Base-by-base conservation (phyloP, 1,140 invertebrate species). In the Gonioctena quinquepunctata region DNA sequence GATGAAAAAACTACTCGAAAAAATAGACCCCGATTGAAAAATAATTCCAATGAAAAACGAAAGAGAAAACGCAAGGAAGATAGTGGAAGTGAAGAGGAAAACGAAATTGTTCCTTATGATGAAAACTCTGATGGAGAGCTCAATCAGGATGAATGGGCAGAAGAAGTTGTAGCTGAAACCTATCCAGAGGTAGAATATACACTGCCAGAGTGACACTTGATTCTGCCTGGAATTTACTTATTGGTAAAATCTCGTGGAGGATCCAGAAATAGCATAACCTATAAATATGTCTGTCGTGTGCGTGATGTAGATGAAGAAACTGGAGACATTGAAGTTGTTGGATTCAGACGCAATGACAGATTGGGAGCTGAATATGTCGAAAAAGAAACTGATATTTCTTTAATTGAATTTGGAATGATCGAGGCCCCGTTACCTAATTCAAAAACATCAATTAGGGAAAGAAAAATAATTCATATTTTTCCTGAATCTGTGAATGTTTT, bases 251-350 rank as follows among this genome's bases (percentile, higher is more conserved):
- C n/a, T n/a, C 28, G 8, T n/a, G 28, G 28, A n/a, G 28, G 28
- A 42, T 42, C 28, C 28, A 42, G 28, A 3, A 42, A n/a, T 42
- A 42, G 28, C 28, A 42, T 42, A 42, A 11, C 28, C 28, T 42
- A 42, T 42, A 42, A 42, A 42, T 42, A 42, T 42, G 28, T 42
- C 28, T 42, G 28, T 42, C 28, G 28, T 42, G 28, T 42, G 28
- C 57, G 57, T 26, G 26, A 60, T 26, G 57, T 60, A 60, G 22
- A 60, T 28, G 57, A 60, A 60, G 57, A 60, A 60, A 26, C 13
- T 60, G 57, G 57, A n/a, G 57, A 60, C 26, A 60, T 60, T 60
- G 23, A 21, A 60, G 22, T 60, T 26, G 26, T 60, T 60, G 57
- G 57, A 60, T 60, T 60, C 22, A 60, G 57, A 22, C 22, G 26